Conservation (phyloP, 2,113 vertebrate species). For the Aythya baeri region DNA sequence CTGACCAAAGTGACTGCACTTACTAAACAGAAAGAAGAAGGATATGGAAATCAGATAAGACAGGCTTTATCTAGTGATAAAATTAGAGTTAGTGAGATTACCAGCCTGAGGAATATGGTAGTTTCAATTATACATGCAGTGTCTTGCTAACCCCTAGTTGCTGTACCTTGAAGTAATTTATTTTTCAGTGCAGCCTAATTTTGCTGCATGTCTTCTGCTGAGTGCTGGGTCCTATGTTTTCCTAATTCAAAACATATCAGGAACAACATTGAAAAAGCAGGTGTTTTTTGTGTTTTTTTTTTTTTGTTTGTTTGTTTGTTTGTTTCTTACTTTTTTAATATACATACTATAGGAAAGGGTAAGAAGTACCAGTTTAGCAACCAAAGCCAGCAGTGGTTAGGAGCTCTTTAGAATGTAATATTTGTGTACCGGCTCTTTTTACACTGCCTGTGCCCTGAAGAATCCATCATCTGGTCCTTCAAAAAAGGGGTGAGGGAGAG, state of each 20-base stretch:
- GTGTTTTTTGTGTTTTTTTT: neutral
- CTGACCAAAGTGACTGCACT: neutral
- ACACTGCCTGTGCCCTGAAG: neutral
- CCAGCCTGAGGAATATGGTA: neutral
- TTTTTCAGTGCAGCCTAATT: neutral
- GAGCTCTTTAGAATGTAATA: neutral
- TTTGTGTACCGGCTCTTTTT: neutral
- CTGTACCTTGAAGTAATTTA: neutral
- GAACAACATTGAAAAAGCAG: neutral
- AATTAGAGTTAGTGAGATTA: neutral
- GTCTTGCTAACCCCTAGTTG: neutral
- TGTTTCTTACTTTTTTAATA: neutral
- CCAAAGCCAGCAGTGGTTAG: neutral
- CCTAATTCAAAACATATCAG: neutral
- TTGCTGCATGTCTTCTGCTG: neutral
- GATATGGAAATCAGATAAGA: neutral
- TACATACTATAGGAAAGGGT: accelerated
- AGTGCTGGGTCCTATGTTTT: neutral
- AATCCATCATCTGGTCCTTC: neutral
- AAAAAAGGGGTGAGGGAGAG: neutral
- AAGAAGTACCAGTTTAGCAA: neutral
- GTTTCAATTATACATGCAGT: neutral
- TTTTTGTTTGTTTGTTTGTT: neutral
- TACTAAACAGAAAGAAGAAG: neutral
- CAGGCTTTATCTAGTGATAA: neutral